Percentiles rank a stretch among this genome's conserved stretches.
Evolutionary conservation across 2,888 invertebrate species (phyloP).

Genomic region (Malthinus flaveolus): DNA sequence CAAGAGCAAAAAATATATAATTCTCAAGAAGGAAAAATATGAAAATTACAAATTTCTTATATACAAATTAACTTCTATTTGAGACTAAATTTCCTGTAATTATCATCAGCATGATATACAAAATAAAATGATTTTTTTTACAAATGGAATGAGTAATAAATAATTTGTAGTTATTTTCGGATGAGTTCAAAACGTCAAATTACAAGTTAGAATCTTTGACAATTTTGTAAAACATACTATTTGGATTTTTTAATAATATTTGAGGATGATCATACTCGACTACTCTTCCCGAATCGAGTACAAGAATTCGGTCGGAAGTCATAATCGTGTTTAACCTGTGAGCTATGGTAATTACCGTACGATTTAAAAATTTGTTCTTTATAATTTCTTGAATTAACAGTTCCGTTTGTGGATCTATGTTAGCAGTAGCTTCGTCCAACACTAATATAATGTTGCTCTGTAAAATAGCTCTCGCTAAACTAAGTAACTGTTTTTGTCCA

Average conservation of each 20-base stretch:
- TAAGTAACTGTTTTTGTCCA: slow-evolving; percentile 65
- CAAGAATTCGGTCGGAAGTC: slow-evolving; percentile 77
- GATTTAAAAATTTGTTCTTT: slow-evolving; percentile 67
- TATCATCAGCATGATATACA: no score
- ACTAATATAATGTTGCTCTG: slow-evolving; percentile 45
- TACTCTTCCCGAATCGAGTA: slow-evolving; percentile 73
- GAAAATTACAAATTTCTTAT: no score
- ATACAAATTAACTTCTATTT: no score
- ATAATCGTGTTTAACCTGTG: slow-evolving; percentile 80
- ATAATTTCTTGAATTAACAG: slow-evolving; percentile 73
- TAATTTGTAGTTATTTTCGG: no score
- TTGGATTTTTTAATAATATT: slow-evolving; percentile 66
- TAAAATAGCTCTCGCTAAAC: slow-evolving; percentile 62
- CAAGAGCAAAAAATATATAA: no score
- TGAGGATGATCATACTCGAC: slow-evolving; percentile 76
- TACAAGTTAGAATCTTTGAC: slow-evolving; percentile 57
- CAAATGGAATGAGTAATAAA: no score
- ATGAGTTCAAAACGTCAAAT: no score
- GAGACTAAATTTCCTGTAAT: no score
- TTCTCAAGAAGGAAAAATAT: no score
- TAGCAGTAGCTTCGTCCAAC: slow-evolving; percentile 73
- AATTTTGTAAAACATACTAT: slow-evolving; percentile 65
- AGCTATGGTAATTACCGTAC: slow-evolving; percentile 78
- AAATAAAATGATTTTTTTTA: no score
- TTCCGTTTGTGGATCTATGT: slow-evolving; percentile 75